These are phyloP conservation scores for Lynx canadensis DNA, from an alignment of 2,113 vertebrate species.

Conservation along the genomic window DNA sequence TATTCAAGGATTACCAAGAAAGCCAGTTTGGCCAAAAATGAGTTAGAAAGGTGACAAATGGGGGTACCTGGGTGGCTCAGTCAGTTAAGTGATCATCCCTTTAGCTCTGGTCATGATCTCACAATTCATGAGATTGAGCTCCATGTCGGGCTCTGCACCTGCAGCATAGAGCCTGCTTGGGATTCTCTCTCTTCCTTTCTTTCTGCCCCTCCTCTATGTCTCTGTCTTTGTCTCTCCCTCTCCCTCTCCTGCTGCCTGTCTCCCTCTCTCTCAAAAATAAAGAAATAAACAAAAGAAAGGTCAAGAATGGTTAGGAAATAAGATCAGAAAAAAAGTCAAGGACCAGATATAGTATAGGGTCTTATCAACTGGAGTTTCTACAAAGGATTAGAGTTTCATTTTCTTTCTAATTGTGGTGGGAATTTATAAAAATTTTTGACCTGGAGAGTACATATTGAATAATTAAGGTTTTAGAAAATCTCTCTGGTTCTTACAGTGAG, in stretches of 20 bases:
- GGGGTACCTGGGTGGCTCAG: too few relatives aligned
- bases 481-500: fast-evolving
- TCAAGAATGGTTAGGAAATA: background rate
- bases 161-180: too few relatives aligned
- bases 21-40: background rate
- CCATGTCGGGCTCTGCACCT: too few relatives aligned
- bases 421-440: background rate
- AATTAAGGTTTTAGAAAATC: background rate
- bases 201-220: too few relatives aligned
- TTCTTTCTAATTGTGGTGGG: background rate
- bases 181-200: too few relatives aligned
- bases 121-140: too few relatives aligned
- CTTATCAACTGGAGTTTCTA: background rate
- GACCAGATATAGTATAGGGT: background rate
- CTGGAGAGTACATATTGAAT: background rate
- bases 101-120: too few relatives aligned
- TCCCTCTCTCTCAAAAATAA: too few relatives aligned
- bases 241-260: too few relatives aligned
- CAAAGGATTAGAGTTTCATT: background rate
- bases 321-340: background rate
- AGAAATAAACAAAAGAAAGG: background rate
- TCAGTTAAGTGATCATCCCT: too few relatives aligned
- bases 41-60: background rate
- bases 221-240: too few relatives aligned
- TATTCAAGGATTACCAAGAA: background rate